Base-by-base conservation (phyloP, 2,888 invertebrate genomes). In the Eupithecia pulchellata region DNA sequence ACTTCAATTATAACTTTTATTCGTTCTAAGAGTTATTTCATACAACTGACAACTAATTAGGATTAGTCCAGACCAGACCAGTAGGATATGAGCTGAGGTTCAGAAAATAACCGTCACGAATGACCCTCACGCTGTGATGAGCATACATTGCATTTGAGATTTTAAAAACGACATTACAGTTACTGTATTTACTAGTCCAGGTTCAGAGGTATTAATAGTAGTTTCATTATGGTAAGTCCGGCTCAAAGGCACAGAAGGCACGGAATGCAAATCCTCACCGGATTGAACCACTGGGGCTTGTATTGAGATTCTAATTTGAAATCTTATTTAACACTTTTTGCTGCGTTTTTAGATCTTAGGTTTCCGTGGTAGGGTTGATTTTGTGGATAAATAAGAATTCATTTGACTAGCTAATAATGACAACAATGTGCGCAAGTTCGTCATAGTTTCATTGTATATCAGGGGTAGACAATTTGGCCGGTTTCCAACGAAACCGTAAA, bases 201-300 rank as follows among this genome's bases (percentile, higher is more conserved):
- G 25, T 52, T 0, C 47, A 9, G 34, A 30, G 32, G 66, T 47
- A 58, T 58, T 58, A 64, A 17, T 27, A 60, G 66, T 66, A 57
- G 52, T 71, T 71, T 71, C 70, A 71, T 71, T 67, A 71, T 30
- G 58, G 64, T 67, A n/a, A 67, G 58, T 52, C 47, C 60, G 58
- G 60, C 29, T 66, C 57, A 67, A 71, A 65, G 70, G 66, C 63
- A 71, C 69, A 73, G 66, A 73, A 72, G 66, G 68, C 64, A 71
- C 58, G 58, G 66, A 64, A 69, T 68, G 72, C 60, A 73, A 75
- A 75, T 75, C 75, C 55, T 42, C 25, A 25, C 52, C 57, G 71
- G 67, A 75, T 73, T 75, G 73, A 75, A 75, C 61, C 55, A 66
- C 47, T 57, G 61, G 52, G 55, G 34, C 64, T 61, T 27, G n/a